These are phyloP conservation scores for Microplitis manilae DNA, from an alignment of 2,888 invertebrate genomes.

Conservation along the genomic window DNA sequence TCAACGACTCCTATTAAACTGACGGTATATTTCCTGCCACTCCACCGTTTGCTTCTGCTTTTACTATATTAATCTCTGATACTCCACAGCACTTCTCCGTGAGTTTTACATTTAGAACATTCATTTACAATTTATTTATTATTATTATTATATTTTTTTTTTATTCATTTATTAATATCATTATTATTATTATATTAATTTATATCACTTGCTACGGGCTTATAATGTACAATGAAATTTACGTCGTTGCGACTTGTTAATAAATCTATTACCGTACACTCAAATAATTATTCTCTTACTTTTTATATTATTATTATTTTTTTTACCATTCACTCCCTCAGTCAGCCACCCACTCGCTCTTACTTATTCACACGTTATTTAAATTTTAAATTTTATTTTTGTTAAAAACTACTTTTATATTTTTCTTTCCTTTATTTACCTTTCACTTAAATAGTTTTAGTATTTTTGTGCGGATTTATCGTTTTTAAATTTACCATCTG, in stretches of 20 bases:
- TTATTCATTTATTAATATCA: not conserved
- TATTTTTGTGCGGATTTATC: slow-evolving; percentile 3
- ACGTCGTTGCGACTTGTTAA: slow-evolving; percentile 42
- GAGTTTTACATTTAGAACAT: slow-evolving; percentile 64
- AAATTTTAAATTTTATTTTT: slow-evolving; percentile 18
- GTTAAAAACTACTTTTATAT: slow-evolving; percentile 40
- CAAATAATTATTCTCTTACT: not conserved
- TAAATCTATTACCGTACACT: slow-evolving; percentile 18
- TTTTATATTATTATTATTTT: not conserved
- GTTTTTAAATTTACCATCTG: not conserved
- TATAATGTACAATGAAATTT: slow-evolving; percentile 52
- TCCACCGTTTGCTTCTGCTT: slow-evolving; percentile 37
- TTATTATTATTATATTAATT: slow-evolving; percentile 10
- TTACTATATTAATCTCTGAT: slow-evolving; percentile 46
- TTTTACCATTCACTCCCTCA: slow-evolving; percentile 6
- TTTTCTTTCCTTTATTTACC: slow-evolving; percentile 10
- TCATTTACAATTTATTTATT: slow-evolving; percentile 58
- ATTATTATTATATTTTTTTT: not conserved
- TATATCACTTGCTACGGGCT: slow-evolving; percentile 54
- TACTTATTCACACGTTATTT: slow-evolving; percentile 13
- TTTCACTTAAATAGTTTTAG: slow-evolving; percentile 1
- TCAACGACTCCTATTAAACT: slow-evolving; percentile 15
- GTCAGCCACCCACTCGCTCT: not conserved
- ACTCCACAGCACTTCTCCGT: slow-evolving; percentile 39
- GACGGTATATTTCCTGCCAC: slow-evolving; percentile 30